Conservation (phyloP, 2,888 invertebrate species). For the Reticulitermes lucifugus region DNA sequence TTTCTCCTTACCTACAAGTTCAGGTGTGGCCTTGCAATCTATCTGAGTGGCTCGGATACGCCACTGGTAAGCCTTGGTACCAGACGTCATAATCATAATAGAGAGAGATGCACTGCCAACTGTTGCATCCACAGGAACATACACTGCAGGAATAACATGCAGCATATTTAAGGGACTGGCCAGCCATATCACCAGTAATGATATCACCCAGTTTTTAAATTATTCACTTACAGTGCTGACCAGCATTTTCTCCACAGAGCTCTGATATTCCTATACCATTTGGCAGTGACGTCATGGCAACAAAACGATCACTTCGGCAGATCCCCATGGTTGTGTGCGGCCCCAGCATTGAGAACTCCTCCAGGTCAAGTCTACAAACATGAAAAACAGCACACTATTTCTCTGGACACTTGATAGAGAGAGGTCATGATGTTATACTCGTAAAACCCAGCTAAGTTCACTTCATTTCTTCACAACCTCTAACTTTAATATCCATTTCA, state of each 20-base stretch:
- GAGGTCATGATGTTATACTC: no score
- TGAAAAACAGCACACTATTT: not conserved
- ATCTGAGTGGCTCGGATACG: conserved; percentile 73
- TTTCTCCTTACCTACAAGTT: conserved; percentile 42
- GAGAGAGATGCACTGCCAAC: conserved; percentile 60
- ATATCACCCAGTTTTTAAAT: not conserved
- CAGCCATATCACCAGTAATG: not conserved
- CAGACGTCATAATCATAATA: conserved; percentile 64
- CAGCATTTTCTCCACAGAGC: conserved; percentile 73
- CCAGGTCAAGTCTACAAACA: conserved; percentile 66
- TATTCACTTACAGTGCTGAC: conserved; percentile 69
- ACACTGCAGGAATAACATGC: conserved; percentile 61
- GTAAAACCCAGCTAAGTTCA: no score
- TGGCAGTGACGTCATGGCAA: conserved; percentile 45
- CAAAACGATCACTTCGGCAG: conserved; percentile 46
- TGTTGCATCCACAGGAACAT: conserved; percentile 66
- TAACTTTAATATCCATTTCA: no score
- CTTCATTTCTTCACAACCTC: no score
- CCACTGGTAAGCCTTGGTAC: conserved; percentile 61
- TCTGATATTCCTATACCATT: conserved; percentile 61
- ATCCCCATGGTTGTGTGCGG: conserved; percentile 56
- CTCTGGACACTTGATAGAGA: no score
- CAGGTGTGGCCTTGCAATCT: conserved; percentile 63
- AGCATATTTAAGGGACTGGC: not conserved
- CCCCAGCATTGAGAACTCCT: conserved; percentile 68